Evolutionary conservation across 2,888 invertebrate genomes (phyloP), one percentile per base, ranked within the genome.

Genomic region (Flexamia atlantica): DNA sequence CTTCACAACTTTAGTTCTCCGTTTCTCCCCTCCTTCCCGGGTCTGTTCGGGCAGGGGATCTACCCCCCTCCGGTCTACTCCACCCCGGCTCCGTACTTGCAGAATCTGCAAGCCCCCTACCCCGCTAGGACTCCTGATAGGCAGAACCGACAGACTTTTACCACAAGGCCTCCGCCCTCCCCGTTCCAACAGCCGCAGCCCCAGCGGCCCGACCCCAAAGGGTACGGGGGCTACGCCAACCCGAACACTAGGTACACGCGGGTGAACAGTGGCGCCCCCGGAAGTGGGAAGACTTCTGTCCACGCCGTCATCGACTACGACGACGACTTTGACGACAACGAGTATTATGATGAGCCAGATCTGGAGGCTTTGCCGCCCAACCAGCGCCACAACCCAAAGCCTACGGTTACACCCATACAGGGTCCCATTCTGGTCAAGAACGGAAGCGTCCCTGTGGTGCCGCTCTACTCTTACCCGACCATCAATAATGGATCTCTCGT

Each of bases 401-500:
- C 82, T 14, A 84, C 94, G 20, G 95, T 96, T 80, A 96, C 97
- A 28, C 97, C 97, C 32, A 95, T 97, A 84, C 96, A 96, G 90
- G 97, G 97, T 46, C 97, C 97, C n/a, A 97, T 97, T 89, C 90
- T 97, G 87, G 86, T 88, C 84, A 95, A 95, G 90, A 97, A 97
- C 90, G 96, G 96, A 84, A 94, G 94, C 68, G 96, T 97, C 80
- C 97, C 97, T 72, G 97, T 97, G 7, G 96, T 97, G 86, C 97
- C 97, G 28, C 92, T 97, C 68, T 97, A 96, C 87, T 95, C 97
- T 81, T 97, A 97, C 85, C 95, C 95, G 76, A 95, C 95, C 87
- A 91, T 96, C 88, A 96, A 96, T 91, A 97, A 97, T 90, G 97
- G 97, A 86, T 94, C 95, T 72, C 95, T 96, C 90, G 94, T 97